A percentile compares a stretch with the other conserved stretches of the same genome.
Evolutionary conservation across 2,888 invertebrate species (phyloP).

Genomic region (Papilio elwesi): DNA sequence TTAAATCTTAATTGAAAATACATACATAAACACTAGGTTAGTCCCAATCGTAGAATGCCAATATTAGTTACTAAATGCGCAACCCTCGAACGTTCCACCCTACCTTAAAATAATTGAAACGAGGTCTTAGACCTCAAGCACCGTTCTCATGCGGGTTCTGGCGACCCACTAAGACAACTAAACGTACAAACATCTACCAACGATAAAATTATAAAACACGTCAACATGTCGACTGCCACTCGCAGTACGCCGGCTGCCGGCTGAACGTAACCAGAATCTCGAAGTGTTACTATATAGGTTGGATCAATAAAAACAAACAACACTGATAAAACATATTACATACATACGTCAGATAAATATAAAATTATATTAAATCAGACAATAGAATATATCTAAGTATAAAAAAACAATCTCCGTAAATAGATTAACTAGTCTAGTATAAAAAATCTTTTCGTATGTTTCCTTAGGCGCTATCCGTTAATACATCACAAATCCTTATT

Average conservation of each 20-base stretch:
- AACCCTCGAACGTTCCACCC: conserved; percentile 76
- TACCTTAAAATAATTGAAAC: conserved; percentile 77
- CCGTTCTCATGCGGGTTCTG: conserved; percentile 58
- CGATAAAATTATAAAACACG: conserved; percentile 76
- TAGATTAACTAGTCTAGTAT: conserved; percentile 84
- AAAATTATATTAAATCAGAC: conserved; percentile 84
- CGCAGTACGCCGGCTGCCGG: conserved; percentile 59
- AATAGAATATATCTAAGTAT: conserved; percentile 84
- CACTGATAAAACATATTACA: conserved; percentile 83
- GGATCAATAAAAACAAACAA: conserved; percentile 84
- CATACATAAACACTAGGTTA: conserved; percentile 84
- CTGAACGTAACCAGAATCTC: conserved; percentile 71
- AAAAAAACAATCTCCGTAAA: conserved; percentile 85
- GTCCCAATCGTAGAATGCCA: conserved; percentile 85
- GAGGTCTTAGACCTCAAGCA: conserved; percentile 79
- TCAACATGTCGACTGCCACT: conserved; percentile 64
- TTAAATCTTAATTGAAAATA: conserved; percentile 83
- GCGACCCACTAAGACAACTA: conserved; percentile 59
- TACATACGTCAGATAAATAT: conserved; percentile 80
- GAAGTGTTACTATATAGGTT: conserved; percentile 69
- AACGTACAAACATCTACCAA: conserved; percentile 68
- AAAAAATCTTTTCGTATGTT: conserved; percentile 84
- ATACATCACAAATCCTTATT: conserved; percentile 85
- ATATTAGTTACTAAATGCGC: conserved; percentile 83
- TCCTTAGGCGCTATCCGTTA: conserved; percentile 85